A percentile compares a stretch with the other conserved stretches of the same genome.
Evolutionary conservation across 2,797 vertebrate species (phyloP).

Genomic region (Poecilia wingei): DNA sequence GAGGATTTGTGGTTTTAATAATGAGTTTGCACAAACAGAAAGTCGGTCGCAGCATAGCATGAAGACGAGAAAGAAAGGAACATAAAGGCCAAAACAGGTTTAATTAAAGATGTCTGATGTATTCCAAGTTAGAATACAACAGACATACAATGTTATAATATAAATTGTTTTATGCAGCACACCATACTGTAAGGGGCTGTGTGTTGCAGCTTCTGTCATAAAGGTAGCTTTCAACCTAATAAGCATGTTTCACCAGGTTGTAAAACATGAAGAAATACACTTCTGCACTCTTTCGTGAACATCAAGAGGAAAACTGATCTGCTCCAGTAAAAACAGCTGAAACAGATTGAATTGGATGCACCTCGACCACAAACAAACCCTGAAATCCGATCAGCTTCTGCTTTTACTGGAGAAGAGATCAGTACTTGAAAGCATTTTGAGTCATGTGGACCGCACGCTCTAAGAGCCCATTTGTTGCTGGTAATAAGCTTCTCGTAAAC

Average conservation of each 20-base stretch:
- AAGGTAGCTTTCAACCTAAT: neutral
- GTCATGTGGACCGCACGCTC: constrained; percentile 14
- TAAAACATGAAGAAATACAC: constrained; percentile 28
- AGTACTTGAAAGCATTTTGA: constrained; percentile 51
- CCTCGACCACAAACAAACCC: constrained; percentile 41
- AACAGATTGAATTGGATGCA: constrained; percentile 45
- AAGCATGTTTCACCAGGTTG: neutral
- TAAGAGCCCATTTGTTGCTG: neutral
- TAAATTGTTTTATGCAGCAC: neutral
- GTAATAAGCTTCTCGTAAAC: constrained; percentile 1
- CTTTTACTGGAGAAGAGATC: constrained; percentile 26
- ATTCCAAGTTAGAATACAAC: neutral
- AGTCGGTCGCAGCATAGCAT: neutral
- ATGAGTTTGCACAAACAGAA: neutral
- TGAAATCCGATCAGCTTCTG: constrained; percentile 42
- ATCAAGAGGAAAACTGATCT: constrained; percentile 17
- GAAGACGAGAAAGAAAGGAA: neutral
- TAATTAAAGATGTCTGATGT: neutral
- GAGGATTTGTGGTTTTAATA: constrained; percentile 4
- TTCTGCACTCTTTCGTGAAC: constrained; percentile 23
- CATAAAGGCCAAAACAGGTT: neutral
- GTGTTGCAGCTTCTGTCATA: neutral
- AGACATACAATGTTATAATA: neutral
- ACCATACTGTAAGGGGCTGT: neutral
- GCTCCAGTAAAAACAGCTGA: constrained; percentile 31